Conservation (phyloP, 2,888 invertebrate species). For the Theodoxus fluviatilis region DNA sequence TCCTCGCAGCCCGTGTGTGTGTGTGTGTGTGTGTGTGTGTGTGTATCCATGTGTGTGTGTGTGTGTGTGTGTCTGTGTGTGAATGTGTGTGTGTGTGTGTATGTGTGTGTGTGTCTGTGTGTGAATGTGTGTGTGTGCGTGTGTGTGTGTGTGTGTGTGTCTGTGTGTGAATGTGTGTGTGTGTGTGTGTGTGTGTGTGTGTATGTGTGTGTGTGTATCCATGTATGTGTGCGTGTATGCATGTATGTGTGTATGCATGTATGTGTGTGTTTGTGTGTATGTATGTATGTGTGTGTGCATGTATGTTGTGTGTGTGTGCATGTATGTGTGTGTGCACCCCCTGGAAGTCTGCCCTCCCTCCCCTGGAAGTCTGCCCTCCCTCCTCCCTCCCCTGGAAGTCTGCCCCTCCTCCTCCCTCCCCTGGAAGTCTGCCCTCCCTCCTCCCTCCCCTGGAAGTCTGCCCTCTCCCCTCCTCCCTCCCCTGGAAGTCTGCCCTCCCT, state of each 20-base stretch:
- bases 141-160: neutral
- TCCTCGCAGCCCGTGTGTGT: neutral
- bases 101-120: neutral
- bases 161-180: conserved; percentile 14
- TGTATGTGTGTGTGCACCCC: neutral
- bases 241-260: conserved; percentile 8
- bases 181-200: conserved; percentile 21
- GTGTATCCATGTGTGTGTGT: neutral
- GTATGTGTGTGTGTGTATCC: conserved; percentile 12
- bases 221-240: conserved; percentile 13
- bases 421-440: neutral
- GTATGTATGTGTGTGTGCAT: neutral
- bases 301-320: too few relatives aligned
- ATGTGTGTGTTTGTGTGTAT: conserved; percentile 14
- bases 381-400: too few relatives aligned
- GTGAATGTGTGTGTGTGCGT: conserved; percentile 14
- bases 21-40: neutral
- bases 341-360: too few relatives aligned
- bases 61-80: neutral
- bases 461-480: too few relatives aligned
- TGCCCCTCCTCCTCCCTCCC: too few relatives aligned
- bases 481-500: too few relatives aligned
- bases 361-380: neutral
- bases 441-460: neutral
- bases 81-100: neutral